Conservation (phyloP, 1,140 invertebrate genomes). For the Bombus difficillimus region DNA sequence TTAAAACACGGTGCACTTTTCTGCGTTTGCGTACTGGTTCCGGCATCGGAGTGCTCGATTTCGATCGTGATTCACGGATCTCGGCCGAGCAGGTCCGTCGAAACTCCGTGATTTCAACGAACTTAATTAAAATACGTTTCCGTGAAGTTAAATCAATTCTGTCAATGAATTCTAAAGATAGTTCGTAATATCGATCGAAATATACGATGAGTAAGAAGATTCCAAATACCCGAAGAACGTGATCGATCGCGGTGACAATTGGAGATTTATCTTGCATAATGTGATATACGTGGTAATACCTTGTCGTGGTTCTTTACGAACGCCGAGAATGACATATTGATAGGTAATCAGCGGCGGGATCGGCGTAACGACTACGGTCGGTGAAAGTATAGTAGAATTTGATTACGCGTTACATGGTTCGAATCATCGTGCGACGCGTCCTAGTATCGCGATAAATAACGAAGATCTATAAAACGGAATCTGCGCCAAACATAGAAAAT, state of each 20-base stretch:
- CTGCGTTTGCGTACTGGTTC: conserved; percentile 5
- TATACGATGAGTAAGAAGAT: background rate
- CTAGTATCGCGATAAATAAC: conserved; percentile 34
- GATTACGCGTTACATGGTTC: background rate
- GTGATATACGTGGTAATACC: background rate
- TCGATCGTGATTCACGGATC: background rate
- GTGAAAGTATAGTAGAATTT: conserved; percentile 54
- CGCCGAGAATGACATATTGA: background rate
- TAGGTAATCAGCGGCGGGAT: background rate
- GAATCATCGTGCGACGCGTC: conserved; percentile 57
- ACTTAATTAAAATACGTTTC: too few relatives aligned
- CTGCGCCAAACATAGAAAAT: too few relatives aligned
- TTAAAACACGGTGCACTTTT: conserved; percentile 35
- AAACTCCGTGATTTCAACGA: too few relatives aligned
- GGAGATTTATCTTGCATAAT: background rate
- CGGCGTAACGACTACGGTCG: background rate
- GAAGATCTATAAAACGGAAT: background rate
- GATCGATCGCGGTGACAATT: background rate
- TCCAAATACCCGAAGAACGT: background rate
- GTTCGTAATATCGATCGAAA: background rate
- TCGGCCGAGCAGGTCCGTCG: too few relatives aligned
- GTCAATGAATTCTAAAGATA: background rate
- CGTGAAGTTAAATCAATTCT: background rate
- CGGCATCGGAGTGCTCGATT: background rate
- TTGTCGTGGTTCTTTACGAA: background rate